These are phyloP conservation scores for Apis dorsata DNA, from an alignment of 1,140 invertebrate species.

Conservation along the genomic window DNA sequence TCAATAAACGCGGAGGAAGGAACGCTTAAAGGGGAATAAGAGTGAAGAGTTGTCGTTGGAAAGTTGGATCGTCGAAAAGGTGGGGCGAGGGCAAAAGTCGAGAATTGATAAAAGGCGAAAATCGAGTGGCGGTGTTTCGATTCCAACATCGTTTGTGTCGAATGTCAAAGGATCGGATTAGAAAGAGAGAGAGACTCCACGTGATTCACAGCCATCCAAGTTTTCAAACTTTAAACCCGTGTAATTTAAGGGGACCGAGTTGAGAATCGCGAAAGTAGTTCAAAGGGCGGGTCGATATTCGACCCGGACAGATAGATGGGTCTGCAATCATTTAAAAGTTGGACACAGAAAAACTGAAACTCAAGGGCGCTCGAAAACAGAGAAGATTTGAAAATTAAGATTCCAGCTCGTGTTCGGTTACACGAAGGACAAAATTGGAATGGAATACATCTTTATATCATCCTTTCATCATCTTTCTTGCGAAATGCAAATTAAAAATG, in stretches of 20 bases:
- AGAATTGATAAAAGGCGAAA: not conserved
- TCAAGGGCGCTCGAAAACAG: not conserved
- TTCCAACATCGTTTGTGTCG: too few relatives aligned
- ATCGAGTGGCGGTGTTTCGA: not conserved
- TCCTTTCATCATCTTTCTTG: too few relatives aligned
- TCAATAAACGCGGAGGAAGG: not conserved
- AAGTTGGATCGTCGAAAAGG: not conserved
- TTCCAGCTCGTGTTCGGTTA: too few relatives aligned
- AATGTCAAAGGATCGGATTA: not conserved
- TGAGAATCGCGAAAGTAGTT: not conserved
- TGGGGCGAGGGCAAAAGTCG: not conserved
- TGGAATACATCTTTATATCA: too few relatives aligned
- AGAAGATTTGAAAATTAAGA: not conserved
- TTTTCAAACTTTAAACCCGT: not conserved
- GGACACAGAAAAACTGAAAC: not conserved
- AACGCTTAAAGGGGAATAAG: not conserved
- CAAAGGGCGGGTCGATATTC: not conserved
- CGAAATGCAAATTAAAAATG: too few relatives aligned
- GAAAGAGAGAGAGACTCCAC: too few relatives aligned
- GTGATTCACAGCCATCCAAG: not conserved
- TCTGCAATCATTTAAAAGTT: not conserved
- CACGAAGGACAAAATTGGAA: too few relatives aligned
- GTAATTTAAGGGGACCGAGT: not conserved
- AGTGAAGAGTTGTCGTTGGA: not conserved
- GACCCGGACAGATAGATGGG: not conserved